phyloP scores from a whole-genome alignment of 2,113 vertebrate genomes.

The Paramisgurnus dabryanus region DNA sequence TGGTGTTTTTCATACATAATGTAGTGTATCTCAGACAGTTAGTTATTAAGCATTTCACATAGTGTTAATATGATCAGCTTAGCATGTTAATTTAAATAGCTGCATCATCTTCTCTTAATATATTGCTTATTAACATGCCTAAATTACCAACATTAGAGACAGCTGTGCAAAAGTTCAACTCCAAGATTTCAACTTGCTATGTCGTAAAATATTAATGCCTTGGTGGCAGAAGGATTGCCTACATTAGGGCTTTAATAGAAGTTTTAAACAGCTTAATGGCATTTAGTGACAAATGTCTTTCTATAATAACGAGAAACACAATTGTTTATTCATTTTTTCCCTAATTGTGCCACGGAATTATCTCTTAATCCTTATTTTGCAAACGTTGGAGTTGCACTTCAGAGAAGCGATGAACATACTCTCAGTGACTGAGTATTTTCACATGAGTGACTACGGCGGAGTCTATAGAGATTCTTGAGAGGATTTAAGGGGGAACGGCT shows the following conservation, averaged over 20 bases:
- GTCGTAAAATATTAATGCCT: constrained; percentile 56
- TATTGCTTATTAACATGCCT: constrained; percentile 57
- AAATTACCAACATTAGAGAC: constrained; percentile 53
- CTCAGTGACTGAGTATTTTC: constrained; percentile 9
- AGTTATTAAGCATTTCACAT: constrained; percentile 11
- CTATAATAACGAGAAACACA: constrained; percentile 36
- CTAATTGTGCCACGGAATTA: not conserved
- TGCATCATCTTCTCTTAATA: constrained; percentile 39
- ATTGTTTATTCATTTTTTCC: constrained; percentile 9
- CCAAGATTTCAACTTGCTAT: constrained; percentile 38
- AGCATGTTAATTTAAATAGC: constrained; percentile 1
- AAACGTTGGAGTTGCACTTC: constrained; percentile 30
- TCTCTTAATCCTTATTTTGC: constrained; percentile 19
- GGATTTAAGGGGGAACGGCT: constrained; percentile 35
- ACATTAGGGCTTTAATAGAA: constrained; percentile 59
- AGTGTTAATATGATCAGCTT: not conserved
- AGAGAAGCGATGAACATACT: constrained; percentile 1
- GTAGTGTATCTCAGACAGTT: too few relatives aligned
- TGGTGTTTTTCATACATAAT: too few relatives aligned
- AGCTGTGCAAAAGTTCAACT: constrained; percentile 58
- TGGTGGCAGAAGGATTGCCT: constrained; percentile 53
- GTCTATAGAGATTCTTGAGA: constrained; percentile 47
- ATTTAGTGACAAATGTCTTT: constrained; percentile 37
- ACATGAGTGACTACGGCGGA: constrained; percentile 34
- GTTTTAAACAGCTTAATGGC: constrained; percentile 48